These are phyloP conservation scores for Selene dorsalis DNA, from an alignment of 2,797 vertebrate species.

Conservation along the genomic window DNA sequence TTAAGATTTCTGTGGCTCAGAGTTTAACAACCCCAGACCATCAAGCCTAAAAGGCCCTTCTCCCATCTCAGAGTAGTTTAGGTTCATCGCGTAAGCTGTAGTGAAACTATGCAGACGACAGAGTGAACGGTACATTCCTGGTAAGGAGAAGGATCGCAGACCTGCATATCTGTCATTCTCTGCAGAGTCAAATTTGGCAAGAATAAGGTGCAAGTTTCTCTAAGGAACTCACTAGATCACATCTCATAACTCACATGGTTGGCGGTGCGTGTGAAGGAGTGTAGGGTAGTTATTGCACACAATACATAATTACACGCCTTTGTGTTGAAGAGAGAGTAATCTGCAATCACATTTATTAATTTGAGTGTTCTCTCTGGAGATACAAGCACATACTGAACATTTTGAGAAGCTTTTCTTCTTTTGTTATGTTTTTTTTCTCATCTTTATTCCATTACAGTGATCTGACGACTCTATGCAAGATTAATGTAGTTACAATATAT, in stretches of 20 bases:
- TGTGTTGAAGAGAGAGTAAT: slow-evolving; percentile 20
- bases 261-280: slow-evolving; percentile 23
- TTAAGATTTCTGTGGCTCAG: background rate
- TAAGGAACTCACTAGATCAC: background rate
- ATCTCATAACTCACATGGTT: slow-evolving; percentile 8
- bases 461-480: background rate
- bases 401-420: background rate
- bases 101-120: slow-evolving; percentile 49
- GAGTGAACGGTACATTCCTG: slow-evolving; percentile 64
- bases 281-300: background rate
- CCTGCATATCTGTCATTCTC: slow-evolving; percentile 73
- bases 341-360: background rate
- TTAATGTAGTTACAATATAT: too few species aligned
- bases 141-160: slow-evolving; percentile 54
- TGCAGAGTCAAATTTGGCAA: slow-evolving; percentile 37
- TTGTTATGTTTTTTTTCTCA: too few species aligned
- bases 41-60: background rate
- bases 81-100: slow-evolving; percentile 51
- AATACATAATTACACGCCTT: slow-evolving; percentile 13
- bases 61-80: slow-evolving; percentile 43
- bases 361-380: slow-evolving; percentile 5
- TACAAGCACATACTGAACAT: background rate
- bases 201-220: slow-evolving; percentile 21
- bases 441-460: background rate
- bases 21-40: background rate